Evolutionary conservation across 2,113 vertebrate genomes (phyloP), one percentile per base, ranked within the genome.

Genomic region (Vimba vimba): DNA sequence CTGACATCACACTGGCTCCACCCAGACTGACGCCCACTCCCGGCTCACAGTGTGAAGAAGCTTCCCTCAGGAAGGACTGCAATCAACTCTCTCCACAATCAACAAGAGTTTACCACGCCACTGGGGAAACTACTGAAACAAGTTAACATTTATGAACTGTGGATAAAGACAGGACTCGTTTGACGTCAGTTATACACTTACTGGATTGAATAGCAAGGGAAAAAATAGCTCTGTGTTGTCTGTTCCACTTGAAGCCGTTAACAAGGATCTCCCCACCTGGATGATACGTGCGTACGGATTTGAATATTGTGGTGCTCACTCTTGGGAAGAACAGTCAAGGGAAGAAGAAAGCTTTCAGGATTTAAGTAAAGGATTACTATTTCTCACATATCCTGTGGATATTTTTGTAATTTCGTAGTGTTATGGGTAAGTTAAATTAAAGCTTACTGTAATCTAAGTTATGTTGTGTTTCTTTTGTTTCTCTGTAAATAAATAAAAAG

Each of bases 1-100:
- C 73, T 95, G 95, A 95, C 94, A 93, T 94, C 94, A 94, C 92
- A 19, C 85, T 93, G 93, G 90, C 94, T 92, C 94, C 87, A 90
- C 89, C 86, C 90, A 50, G 86, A 87, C 84, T 85, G 77, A 82
- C 89, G 84, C 90, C 10, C 86, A 87, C 88, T 84, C 86, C 52
- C 15, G 13, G 83, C 36, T 93, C 92, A 93, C 93, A 94, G 90
- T 93, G 92, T 92, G 92, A 93, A 93, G 91, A 88, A 91, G 92
- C 93, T 84, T 90, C 92, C 89, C 93, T 88, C 89, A 86, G 90
- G 91, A 94, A 92, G 91, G 91, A 92, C 68, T 39, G 33, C 50
- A 73, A 73, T 83, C 66, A 73, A 27, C 93, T 90, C 91, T 90
- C 90, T 86, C 69, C 55, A 55, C 79, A 47, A 55, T 77, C 50